A percentile compares a stretch with the other conserved stretches of the same genome.
Evolutionary conservation across 2,888 invertebrate genomes (phyloP).

Genomic region (Pristionchus japonicus): DNA sequence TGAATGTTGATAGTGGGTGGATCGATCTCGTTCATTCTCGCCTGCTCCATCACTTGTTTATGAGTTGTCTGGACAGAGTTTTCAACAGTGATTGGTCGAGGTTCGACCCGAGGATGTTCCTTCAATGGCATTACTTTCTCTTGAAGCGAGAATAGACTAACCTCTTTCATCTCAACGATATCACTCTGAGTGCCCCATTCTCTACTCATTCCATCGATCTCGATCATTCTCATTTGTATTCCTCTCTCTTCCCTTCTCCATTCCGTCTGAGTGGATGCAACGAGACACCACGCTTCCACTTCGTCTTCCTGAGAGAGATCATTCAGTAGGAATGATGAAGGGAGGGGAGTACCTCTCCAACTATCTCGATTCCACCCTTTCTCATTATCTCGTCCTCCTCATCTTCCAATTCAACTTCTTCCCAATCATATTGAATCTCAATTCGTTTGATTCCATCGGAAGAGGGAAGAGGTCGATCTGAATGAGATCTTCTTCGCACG

Average conservation of each 20-base stretch:
- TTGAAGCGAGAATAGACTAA: neutral
- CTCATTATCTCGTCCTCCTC: neutral
- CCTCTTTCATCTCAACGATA: neutral
- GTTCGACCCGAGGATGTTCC: neutral
- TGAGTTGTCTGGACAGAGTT: neutral
- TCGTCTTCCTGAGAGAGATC: neutral
- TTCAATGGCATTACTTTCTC: neutral
- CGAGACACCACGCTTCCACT: neutral
- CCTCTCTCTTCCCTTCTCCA: neutral
- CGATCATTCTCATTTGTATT: neutral
- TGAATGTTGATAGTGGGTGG: neutral
- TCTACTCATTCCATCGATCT: neutral
- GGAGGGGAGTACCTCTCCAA: neutral
- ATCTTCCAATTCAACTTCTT: constrained; percentile 20
- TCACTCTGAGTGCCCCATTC: neutral
- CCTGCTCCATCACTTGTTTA: neutral
- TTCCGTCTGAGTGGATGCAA: neutral
- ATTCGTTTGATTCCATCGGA: constrained; percentile 12
- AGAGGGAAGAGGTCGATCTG: neutral
- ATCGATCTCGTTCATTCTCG: neutral
- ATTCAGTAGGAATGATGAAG: neutral
- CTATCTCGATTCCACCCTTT: neutral
- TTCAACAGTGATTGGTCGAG: neutral
- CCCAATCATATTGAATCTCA: neutral
- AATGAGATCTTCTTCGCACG: too few relatives aligned